Conservation (phyloP, 2,888 invertebrate species). For the Acanthopleura granulata region DNA sequence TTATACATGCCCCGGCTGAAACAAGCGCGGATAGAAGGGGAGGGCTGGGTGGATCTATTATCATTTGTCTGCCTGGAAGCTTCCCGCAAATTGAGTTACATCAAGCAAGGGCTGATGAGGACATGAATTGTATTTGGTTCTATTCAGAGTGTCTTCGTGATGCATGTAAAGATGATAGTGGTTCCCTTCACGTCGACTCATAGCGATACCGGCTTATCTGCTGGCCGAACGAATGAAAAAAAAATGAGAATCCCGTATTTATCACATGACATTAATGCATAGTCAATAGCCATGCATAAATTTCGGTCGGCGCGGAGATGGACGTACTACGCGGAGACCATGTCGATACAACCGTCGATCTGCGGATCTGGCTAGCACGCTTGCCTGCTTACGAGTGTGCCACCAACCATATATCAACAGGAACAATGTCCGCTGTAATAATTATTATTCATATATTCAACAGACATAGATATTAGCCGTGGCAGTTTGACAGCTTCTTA, state of each 20-base stretch:
- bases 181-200: neutral
- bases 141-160: neutral
- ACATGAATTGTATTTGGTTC: neutral
- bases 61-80: neutral
- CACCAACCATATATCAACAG: neutral
- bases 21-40: neutral
- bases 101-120: neutral
- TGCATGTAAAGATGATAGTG: conserved; percentile 3
- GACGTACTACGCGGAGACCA: neutral
- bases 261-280: neutral
- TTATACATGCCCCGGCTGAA: neutral
- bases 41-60: neutral
- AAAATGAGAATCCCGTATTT: neutral
- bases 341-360: neutral
- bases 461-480: conserved; percentile 5
- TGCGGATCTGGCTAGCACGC: neutral
- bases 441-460: conserved; percentile 20
- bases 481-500: neutral
- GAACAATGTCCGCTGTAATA: neutral
- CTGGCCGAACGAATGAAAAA: neutral
- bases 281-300: conserved; percentile 5
- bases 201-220: neutral
- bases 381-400: neutral
- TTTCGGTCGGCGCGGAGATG: neutral
- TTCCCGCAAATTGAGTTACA: conserved; percentile 1